Evolutionary conservation across 2,113 vertebrate genomes (phyloP).

Genomic region (Sinocyclocheilus anshuiensis): DNA sequence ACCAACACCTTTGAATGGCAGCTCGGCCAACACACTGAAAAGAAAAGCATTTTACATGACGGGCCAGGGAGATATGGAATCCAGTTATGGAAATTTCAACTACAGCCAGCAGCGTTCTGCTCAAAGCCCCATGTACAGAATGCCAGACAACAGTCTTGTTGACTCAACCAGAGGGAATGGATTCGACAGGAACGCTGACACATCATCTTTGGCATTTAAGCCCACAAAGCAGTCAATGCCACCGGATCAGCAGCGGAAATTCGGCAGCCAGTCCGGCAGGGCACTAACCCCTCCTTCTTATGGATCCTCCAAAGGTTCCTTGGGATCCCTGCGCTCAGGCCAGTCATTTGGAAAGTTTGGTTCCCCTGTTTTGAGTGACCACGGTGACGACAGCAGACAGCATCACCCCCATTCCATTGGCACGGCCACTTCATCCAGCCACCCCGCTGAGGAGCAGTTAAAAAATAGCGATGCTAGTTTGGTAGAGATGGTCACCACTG

Average conservation of each 20-base stretch:
- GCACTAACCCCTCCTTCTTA: constrained; percentile 92
- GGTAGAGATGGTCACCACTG: constrained; percentile 95
- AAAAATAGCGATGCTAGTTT: constrained; percentile 94
- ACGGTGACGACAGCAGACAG: constrained; percentile 88
- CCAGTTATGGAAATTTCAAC: constrained; percentile 94
- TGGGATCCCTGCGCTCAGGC: constrained; percentile 82
- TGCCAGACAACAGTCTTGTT: constrained; percentile 90
- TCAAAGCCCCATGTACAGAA: constrained; percentile 97
- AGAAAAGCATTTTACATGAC: constrained; percentile 99
- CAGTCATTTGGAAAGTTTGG: constrained; percentile 92
- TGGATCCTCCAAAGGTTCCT: constrained; percentile 88
- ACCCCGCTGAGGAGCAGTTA: constrained; percentile 92
- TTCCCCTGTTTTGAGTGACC: constrained; percentile 88
- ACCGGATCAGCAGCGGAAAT: constrained; percentile 95
- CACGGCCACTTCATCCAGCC: constrained; percentile 91
- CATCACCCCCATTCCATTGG: constrained; percentile 88
- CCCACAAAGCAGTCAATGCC: constrained; percentile 93
- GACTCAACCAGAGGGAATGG: constrained; percentile 91
- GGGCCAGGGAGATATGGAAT: constrained; percentile 96
- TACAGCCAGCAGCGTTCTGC: constrained; percentile 98
- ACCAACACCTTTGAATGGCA: constrained; percentile 90
- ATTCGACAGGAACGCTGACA: constrained; percentile 93
- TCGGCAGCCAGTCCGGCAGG: constrained; percentile 89
- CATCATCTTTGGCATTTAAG: constrained; percentile 94
- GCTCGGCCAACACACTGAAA: constrained; percentile 94